These are phyloP conservation scores for Tyrophagus putrescentiae DNA, from an alignment of 1,140 invertebrate species.

Conservation along the genomic window DNA sequence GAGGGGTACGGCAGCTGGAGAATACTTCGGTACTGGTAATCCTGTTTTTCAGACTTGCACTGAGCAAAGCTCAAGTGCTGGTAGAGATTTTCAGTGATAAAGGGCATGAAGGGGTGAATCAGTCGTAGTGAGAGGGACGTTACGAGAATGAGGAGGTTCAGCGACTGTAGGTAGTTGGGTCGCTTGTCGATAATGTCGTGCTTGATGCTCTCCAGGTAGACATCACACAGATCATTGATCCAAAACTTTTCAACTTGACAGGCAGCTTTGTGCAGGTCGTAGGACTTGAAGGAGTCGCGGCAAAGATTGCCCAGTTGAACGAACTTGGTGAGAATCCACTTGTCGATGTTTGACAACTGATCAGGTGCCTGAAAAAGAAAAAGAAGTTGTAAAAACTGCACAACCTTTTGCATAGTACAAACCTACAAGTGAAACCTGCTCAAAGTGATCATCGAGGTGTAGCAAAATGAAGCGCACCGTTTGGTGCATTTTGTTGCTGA, in stretches of 20 bases:
- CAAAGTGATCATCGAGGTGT: conserved; percentile 33
- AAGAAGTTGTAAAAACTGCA: background rate
- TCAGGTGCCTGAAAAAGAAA: conserved; percentile 24
- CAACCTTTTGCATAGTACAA: background rate
- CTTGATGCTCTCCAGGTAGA: conserved; percentile 71
- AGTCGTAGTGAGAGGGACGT: conserved; percentile 68
- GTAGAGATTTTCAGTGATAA: conserved; percentile 89
- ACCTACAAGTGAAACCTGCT: conserved; percentile 23
- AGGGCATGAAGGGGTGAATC: conserved; percentile 94
- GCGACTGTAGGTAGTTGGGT: background rate
- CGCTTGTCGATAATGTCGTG: conserved; percentile 39
- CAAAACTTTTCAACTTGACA: conserved; percentile 88
- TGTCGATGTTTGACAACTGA: conserved; percentile 48
- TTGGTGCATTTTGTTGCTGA: conserved; percentile 99
- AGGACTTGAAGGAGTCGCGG: conserved; percentile 53
- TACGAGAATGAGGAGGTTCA: conserved; percentile 56
- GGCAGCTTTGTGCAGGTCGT: conserved; percentile 72
- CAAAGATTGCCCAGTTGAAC: conserved; percentile 54
- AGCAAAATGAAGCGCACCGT: conserved; percentile 76
- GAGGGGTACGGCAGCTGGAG: background rate
- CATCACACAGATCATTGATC: conserved; percentile 94
- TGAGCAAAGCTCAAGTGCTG: conserved; percentile 50
- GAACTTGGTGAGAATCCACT: conserved; percentile 83
- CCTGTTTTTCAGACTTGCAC: background rate
- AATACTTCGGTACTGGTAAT: conserved; percentile 9